Base-by-base conservation (phyloP, 2,888 invertebrate genomes). In the Coleophora flavipennella region DNA sequence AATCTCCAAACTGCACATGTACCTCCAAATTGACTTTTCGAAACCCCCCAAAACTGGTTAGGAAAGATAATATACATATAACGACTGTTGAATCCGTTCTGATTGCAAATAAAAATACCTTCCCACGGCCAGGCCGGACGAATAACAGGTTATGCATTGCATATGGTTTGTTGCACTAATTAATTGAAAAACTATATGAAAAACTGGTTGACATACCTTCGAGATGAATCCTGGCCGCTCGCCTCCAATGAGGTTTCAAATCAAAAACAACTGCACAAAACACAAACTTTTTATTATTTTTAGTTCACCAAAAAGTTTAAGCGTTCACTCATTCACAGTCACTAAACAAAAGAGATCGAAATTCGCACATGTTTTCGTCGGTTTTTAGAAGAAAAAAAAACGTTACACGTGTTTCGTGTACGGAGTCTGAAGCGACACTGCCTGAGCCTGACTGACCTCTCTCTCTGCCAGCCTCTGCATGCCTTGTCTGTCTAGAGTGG, bases 101-200 rank as follows among this genome's bases (percentile, higher is more conserved):
- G 32, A 62, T 59, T 54, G 58, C 75, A 67, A 74, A 60, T 59
- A 53, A 58, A 20, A 67, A 71, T 72, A 53, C 68, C 74, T 80
- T 81, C 81, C 77, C 81, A 81, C 81, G 79, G 66, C 63, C 55
- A 62, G 6, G 63, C 67, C 76, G 75, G 70, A 76, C 73, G 67
- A 68, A 66, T 73, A 80, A 79, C 81, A 62, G 71, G 80, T 80
- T 71, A 55, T 48, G 36, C 48, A 55, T 67, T 74, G 71, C 76
- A 75, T 74, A 68, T 72, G 72, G 62, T 64, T 63, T 70, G 70
- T 48, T 55, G 46, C 50, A 56, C 54, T 64, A 61, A 63, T 65
- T 61, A 71, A 60, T 62, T 20, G 20, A 67, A 69, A 64, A 66
- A 51, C 50, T 55, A 61, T 44, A 48, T 51, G 51, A 57, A 52